These are phyloP conservation scores for Chaitophorus viminalis DNA, from an alignment of 2,888 invertebrate genomes.

Conservation along the genomic window DNA sequence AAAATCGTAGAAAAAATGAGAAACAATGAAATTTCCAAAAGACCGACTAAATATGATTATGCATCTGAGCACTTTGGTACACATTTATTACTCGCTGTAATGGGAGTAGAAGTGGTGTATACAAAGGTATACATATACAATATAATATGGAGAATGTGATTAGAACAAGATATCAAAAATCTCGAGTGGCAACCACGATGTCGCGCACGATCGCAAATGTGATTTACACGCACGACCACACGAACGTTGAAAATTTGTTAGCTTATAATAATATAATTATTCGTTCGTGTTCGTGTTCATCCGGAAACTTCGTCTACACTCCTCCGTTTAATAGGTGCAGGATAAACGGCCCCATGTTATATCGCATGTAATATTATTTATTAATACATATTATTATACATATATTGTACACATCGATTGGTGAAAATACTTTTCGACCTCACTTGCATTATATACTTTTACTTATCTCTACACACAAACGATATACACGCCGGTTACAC, in stretches of 20 bases:
- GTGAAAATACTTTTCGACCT: conserved; percentile 24
- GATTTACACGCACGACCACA: conserved; percentile 8
- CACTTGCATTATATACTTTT: no score
- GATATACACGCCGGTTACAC: no score
- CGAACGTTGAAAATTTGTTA: background rate
- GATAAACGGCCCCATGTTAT: background rate
- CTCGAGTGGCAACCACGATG: background rate
- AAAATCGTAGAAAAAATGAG: background rate
- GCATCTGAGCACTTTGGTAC: background rate
- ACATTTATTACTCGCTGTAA: background rate
- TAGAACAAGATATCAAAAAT: background rate
- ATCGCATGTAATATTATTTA: background rate
- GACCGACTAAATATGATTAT: background rate
- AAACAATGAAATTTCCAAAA: background rate
- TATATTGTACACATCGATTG: no score
- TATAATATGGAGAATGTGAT: background rate
- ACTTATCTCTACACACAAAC: no score
- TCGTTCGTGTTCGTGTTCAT: background rate
- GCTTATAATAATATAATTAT: conserved; percentile 7
- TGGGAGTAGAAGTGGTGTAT: background rate
- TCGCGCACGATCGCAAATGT: background rate
- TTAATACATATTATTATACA: no score
- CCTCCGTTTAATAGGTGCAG: background rate
- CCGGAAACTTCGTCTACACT: background rate
- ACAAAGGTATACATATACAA: background rate